These are phyloP conservation scores for Pelodiscus sinensis DNA, from an alignment of 2,113 vertebrate species.

Conservation along the genomic window DNA sequence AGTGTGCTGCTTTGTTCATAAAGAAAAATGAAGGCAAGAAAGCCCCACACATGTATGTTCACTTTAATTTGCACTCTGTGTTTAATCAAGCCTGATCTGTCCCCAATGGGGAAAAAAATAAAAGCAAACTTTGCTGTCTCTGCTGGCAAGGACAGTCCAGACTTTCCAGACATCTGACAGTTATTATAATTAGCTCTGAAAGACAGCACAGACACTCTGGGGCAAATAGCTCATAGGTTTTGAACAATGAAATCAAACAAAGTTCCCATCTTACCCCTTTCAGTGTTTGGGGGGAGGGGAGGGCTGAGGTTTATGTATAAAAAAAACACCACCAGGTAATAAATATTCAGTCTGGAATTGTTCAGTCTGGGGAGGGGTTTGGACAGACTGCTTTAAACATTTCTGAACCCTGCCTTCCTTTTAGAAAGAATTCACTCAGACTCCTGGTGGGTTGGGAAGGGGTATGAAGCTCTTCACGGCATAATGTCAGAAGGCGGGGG, in stretches of 20 bases:
- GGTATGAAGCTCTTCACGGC: constrained; percentile 60
- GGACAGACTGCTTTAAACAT: constrained; percentile 58
- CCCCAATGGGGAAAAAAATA: constrained; percentile 73
- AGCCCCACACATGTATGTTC: constrained; percentile 62
- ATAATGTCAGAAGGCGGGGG: constrained; percentile 45
- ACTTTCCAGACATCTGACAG: constrained; percentile 87
- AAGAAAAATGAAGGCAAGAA: constrained; percentile 73
- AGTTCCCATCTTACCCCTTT: constrained; percentile 72
- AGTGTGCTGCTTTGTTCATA: constrained; percentile 79
- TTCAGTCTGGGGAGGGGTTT: constrained; percentile 14
- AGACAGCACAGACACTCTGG: constrained; percentile 78
- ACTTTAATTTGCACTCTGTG: constrained; percentile 66
- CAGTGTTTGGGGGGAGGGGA: constrained; percentile 46
- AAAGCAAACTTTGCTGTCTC: constrained; percentile 88
- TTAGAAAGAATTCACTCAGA: constrained; percentile 52
- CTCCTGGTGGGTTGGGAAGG: constrained; percentile 68
- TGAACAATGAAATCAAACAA: constrained; percentile 79
- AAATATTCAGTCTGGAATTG: constrained; percentile 24
- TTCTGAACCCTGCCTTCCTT: constrained; percentile 44
- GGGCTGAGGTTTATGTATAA: constrained; percentile 45
- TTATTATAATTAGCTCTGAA: constrained; percentile 85
- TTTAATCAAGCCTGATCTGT: constrained; percentile 75
- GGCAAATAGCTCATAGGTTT: constrained; percentile 78
- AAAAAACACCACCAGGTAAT: background rate
- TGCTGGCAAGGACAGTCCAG: constrained; percentile 72